Base-by-base conservation (phyloP, 1,140 invertebrate genomes). In the Drosophila arawakana region DNA sequence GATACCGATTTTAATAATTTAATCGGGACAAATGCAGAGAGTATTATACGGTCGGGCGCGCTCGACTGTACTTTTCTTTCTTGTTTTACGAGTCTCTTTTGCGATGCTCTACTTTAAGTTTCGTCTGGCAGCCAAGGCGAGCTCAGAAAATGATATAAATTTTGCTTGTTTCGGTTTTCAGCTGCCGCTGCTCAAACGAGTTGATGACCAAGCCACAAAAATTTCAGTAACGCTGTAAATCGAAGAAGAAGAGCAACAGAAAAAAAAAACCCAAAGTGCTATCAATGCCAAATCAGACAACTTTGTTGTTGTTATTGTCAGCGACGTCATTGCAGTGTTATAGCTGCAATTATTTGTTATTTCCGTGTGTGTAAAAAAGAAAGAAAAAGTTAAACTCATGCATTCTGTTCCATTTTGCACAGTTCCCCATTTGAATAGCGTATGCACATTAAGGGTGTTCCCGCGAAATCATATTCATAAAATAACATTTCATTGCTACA, bases 281-380 rank as follows among this genome's bases (percentile, higher is more conserved):
- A 72, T 43, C 82, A 86, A 74, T 86, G 82, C 69, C 83, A 88
- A 30, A 79, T 71, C 60, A 35, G 55, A 37, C 71, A 70, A 78
- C 76, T 76, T 79, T 79, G 75, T 81, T 57, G 62, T 43, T 54
- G 47, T 25, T 60, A 60, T 67, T 82, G 75, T 82, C 80, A 78
- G 55, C 80, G 62, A 76, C 47, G 67, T 83, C 80, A 70, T 46
- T 75, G 70, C 76, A 65, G 73, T 88, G 80, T 88, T 88, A 82
- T 88, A 72, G 80, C 77, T 68, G 74, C 84, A 89, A 89, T 89
- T 89, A 88, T 78, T 30, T 89, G 80, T 69, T 82, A 76, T 83
- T 88, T 83, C 77, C 83, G 80, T 75, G 88, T 89, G 84, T 67
- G 77, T n/a, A 30, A 30, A 30, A 30, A 30, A 25, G 4, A 4